Evolutionary conservation across 1,140 invertebrate species (phyloP), one percentile per base, ranked within the genome.

Genomic region (Teleogryllus occipitalis): DNA sequence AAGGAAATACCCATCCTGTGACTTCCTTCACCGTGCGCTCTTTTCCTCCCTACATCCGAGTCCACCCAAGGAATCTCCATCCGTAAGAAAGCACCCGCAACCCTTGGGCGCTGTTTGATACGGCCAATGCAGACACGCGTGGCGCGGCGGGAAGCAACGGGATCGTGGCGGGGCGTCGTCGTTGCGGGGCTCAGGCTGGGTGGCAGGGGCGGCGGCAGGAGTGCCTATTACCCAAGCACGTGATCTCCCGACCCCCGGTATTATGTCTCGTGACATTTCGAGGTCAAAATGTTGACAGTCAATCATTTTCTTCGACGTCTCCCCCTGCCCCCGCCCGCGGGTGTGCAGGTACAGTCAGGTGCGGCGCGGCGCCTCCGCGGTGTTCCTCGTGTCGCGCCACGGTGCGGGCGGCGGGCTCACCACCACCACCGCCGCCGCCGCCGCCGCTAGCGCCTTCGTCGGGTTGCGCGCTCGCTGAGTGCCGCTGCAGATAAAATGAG

Each of bases 281-380:
- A 48, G 76, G 76, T 77, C 76, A 77, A 77, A 77, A 77, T 49
- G 76, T 77, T 77, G 76, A 77, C 76, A 77, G 76, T 77, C 76
- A 77, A 77, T 77, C 76, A 77, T 77, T 77, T 77, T 49, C 48
- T 65, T 65, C 54, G 54, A 54, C 47, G 8, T 27, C 76, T 10
- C 76, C 76, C 48, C 47, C n/a, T 77, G 18, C 21, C 47, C n/a
- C 15, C n/a, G 47, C 39, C 47, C 14, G 54, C 54, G 54, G 54
- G 54, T 65, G 54, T 65, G 54, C 18, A 18, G 18, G 54, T 65
- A 65, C 54, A 65, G 54, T 65, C 54, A 65, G 54, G 54, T 65
- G 54, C 54, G 54, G 54, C 10, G 54, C 10, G 18, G 54, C 54
- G 27, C 27, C 27, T 39, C 27, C 27, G 27, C 27, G 1, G 5